Base-by-base conservation (phyloP, 2,113 vertebrate genomes). In the Zeus faber region DNA sequence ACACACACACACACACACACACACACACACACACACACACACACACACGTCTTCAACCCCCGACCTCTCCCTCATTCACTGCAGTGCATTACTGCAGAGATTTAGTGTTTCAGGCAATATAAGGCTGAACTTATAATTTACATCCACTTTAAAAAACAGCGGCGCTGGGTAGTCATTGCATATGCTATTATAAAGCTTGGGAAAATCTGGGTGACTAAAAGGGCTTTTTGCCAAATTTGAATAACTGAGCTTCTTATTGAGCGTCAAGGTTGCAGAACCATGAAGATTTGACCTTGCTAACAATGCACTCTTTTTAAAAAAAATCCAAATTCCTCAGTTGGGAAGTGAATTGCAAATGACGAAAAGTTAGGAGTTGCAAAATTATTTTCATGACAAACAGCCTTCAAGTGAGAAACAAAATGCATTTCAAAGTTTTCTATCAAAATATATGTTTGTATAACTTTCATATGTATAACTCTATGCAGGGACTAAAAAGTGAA, bases 121-220 rank as follows among this genome's bases (percentile, higher is more conserved):
- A 87, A 89, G 82, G 87, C 83, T 76, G 78, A 83, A 81, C 85
- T 83, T 83, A 87, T 87, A 81, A 90, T 89, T 89, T 89, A 89
- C 87, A 89, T 87, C 80, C 84, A 87, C 88, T 88, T 87, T 80
- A 81, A 77, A 83, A 83, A 85, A 84, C 81, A 84, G 82, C 81
- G 71, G 74, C 74, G 79, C 74, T 70, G 78, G 65, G 73, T 53
- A 48, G 29, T 72, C 72, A 83, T 83, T 82, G 83, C 85, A 87
- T 83, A 87, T 81, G 80, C 83, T 85, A 83, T 81, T 80, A 48
- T 62, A 66, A 81, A 88, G 84, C 81, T 85, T 86, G 82, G 72
- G 82, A 85, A 85, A 81, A 83, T 79, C 70, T 77, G 61, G 68
- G 68, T n/a, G 33, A 80, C 69, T 84, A 72, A 83, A 80, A 80